Percentiles rank a stretch among this genome's conserved stretches.
Evolutionary conservation across 2,888 invertebrate genomes (phyloP).

Genomic region (Penaeus monodon): DNA sequence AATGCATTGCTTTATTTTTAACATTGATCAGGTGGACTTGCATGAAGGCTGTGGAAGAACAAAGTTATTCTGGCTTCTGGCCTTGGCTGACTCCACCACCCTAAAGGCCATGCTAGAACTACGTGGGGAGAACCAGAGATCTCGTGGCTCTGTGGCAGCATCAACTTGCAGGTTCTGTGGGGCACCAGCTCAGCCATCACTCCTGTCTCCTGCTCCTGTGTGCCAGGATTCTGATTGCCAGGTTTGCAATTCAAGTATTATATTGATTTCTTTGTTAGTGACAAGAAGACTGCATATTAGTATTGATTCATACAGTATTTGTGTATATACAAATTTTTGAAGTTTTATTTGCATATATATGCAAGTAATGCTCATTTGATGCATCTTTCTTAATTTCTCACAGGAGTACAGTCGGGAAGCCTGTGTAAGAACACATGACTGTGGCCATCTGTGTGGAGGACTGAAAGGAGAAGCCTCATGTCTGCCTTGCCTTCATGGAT

Average conservation of each 20-base stretch:
- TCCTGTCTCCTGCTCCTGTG: conserved; percentile 91
- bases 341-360: not conserved
- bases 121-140: conserved; percentile 79
- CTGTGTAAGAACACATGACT: conserved; percentile 84
- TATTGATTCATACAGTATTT: too few species aligned
- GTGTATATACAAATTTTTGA: too few species aligned
- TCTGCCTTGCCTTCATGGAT: conserved; percentile 91
- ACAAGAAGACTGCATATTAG: too few species aligned
- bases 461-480: conserved; percentile 86
- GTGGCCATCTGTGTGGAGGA: conserved; percentile 95
- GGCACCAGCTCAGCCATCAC: conserved; percentile 81
- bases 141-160: conserved; percentile 56
- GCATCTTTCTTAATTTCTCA: not conserved
- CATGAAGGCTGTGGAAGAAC: conserved; percentile 95
- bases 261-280: not conserved
- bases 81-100: conserved; percentile 92
- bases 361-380: conserved; percentile 1
- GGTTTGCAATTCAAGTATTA: conserved; percentile 70
- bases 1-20: not conserved
- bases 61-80: conserved; percentile 93
- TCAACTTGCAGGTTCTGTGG: conserved; percentile 88
- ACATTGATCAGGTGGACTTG: conserved; percentile 81
- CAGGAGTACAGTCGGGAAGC: conserved; percentile 78
- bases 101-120: conserved; percentile 85
- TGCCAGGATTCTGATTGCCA: conserved; percentile 95